Evolutionary conservation across 1,140 invertebrate species (phyloP).

Genomic region (Phenacoccus solenopsis): DNA sequence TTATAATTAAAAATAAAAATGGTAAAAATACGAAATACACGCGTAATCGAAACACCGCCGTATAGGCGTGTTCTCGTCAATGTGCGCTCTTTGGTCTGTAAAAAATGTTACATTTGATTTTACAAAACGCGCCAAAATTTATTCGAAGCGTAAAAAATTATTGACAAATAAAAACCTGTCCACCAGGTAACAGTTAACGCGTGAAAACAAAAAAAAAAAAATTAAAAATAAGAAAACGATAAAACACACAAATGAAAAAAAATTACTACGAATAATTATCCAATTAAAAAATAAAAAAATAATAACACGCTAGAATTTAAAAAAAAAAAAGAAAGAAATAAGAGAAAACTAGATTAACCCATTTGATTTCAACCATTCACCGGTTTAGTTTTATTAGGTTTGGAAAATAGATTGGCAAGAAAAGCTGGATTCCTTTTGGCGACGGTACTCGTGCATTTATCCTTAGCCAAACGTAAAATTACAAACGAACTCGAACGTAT

Average conservation of each 20-base stretch:
- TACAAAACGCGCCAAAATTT: too few relatives aligned
- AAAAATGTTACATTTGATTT: too few relatives aligned
- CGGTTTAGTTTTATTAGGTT: background rate
- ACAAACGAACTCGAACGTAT: background rate
- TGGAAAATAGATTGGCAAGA: background rate
- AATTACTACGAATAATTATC: too few relatives aligned
- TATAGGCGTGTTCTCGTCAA: too few relatives aligned
- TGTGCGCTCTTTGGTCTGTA: too few relatives aligned
- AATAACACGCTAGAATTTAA: background rate
- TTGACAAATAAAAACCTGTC: background rate
- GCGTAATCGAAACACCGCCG: too few relatives aligned
- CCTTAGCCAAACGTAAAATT: background rate
- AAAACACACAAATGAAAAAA: background rate
- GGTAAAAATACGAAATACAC: too few relatives aligned
- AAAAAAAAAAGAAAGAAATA: too few relatives aligned
- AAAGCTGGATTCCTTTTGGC: background rate
- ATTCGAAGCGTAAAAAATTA: background rate
- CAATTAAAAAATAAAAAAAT: background rate
- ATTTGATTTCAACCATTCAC: conserved; percentile 1
- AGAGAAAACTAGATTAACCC: conserved; percentile 8
- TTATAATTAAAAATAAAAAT: too few relatives aligned
- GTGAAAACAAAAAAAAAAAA: background rate
- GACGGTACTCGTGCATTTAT: too few relatives aligned
- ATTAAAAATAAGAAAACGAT: background rate
- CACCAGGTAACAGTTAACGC: background rate